These are phyloP conservation scores for Boleophthalmus pectinirostris DNA, from an alignment of 2,113 vertebrate genomes.

Conservation along the genomic window DNA sequence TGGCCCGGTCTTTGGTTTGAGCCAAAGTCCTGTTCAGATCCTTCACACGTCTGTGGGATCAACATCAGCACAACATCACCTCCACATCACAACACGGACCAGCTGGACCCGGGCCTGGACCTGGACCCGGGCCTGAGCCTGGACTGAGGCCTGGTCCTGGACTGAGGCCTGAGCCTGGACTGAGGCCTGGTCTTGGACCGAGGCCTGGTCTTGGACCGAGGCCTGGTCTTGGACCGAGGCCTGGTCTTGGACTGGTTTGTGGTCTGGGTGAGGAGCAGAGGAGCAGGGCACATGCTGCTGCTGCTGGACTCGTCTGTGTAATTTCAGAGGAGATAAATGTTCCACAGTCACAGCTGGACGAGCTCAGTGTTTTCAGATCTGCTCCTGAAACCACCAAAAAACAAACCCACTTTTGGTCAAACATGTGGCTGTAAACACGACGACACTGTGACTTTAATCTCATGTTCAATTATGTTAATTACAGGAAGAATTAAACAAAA, in stretches of 20 bases:
- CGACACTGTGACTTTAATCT: too few relatives aligned
- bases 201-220: neutral
- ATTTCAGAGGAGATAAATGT: constrained; percentile 25
- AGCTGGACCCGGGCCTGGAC: neutral
- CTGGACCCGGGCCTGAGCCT: too few relatives aligned
- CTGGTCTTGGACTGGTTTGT: neutral
- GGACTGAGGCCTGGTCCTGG: neutral
- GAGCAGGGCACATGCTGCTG: neutral
- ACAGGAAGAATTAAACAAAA: too few relatives aligned
- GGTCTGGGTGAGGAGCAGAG: neutral
- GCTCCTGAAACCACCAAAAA: too few relatives aligned
- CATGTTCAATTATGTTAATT: too few relatives aligned
- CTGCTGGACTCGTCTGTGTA: neutral
- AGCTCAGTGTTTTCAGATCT: too few relatives aligned
- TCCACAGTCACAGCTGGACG: too few relatives aligned
- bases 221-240: neutral
- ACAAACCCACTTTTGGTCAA: too few relatives aligned
- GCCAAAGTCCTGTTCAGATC: neutral
- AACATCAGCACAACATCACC: neutral
- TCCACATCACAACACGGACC: neutral
- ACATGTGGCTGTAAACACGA: too few relatives aligned
- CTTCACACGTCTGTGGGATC: neutral
- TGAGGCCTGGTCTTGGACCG: neutral
- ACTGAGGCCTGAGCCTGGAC: neutral
- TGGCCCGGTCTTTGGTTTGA: neutral